phyloP scores from a whole-genome alignment of 2,888 invertebrate species.

The Apotomis betuletana region DNA sequence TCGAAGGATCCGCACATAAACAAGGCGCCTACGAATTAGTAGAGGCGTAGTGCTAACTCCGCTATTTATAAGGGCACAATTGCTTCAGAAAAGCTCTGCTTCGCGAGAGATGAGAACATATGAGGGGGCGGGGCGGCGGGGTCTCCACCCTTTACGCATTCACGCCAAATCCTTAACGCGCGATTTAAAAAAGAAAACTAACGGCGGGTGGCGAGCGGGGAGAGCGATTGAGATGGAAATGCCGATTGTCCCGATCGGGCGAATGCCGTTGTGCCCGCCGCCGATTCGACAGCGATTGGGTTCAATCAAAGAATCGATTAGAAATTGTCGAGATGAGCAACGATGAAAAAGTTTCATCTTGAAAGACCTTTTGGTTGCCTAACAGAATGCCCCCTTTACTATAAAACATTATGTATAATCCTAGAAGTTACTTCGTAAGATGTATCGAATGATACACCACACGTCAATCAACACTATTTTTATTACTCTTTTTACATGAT shows the following conservation, averaged over 20 bases:
- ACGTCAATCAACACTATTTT: too few species aligned
- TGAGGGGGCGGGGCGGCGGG: conserved; percentile 65
- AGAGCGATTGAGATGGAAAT: conserved; percentile 79
- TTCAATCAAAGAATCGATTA: neutral
- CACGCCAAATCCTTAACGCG: conserved; percentile 82
- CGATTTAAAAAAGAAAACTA: conserved; percentile 84
- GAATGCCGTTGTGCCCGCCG: conserved; percentile 4
- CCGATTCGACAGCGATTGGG: conserved; percentile 27
- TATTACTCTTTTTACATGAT: too few species aligned
- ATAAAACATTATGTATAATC: too few species aligned
- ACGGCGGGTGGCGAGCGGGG: conserved; percentile 62
- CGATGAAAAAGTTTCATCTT: neutral
- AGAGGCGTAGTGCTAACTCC: conserved; percentile 54
- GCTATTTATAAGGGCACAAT: conserved; percentile 61
- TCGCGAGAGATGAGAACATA: conserved; percentile 67
- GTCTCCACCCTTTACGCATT: conserved; percentile 79
- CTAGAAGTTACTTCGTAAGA: too few species aligned
- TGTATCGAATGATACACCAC: too few species aligned
- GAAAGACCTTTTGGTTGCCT: too few species aligned
- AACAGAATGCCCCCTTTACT: too few species aligned
- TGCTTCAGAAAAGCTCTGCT: conserved; percentile 50
- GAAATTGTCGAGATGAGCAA: neutral
- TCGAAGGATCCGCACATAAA: conserved; percentile 44
- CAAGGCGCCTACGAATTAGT: conserved; percentile 51
- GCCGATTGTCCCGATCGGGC: conserved; percentile 73